Base-by-base conservation (phyloP, 2,113 vertebrate species). In the Ramphastos sulfuratus region DNA sequence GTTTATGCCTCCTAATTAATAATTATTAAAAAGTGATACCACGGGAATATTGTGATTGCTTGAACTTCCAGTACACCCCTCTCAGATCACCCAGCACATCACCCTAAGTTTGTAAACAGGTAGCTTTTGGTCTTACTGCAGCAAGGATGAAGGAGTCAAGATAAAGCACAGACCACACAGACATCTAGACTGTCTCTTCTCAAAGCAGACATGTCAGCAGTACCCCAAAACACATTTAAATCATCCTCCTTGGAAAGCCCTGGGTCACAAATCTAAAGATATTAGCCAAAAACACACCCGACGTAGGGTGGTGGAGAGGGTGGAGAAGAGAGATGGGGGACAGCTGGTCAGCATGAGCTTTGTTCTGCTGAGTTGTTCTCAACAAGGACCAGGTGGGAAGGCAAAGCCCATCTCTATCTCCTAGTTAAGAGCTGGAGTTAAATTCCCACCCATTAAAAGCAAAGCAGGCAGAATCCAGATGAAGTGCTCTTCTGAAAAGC, bases 331-430 rank as follows among this genome's bases (percentile, higher is more conserved):
- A 65, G 42, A 17, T 4, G 2, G 65, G 15, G 42, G 33, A 50
- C 37, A 46, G 44, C 24, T 1, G 1, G 39, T 39, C 39, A 35
- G 39, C 0, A 0, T 3, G 11, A 76, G 44, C 72, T 54, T 33
- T 20, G 42, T 23, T 27, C 59, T 8, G 21, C n/a, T 33, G 52
- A 16, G 58, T 24, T 8, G 12, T 19, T 23, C n/a, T 55, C n/a
- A 71, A 4, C 28, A 17, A 9, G 16, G 15, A 10, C 33, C 5
- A 28, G n/a, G 19, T 14, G 19, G 4, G 39, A 58, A 50, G 50
- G 18, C n/a, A 39, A 79, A 58, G 23, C 28, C 15, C 15, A 42
- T 33, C 58, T 71, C 66, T 15, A 1, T 11, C 65, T 42, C 58
- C 33, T 30, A 25, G 33, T 28, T 28, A 19, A 9, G 1, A 15